Percentiles rank a stretch among this genome's conserved stretches.
Conservation (phyloP, 2,113 vertebrate species). For the Phaetusa simplex region DNA sequence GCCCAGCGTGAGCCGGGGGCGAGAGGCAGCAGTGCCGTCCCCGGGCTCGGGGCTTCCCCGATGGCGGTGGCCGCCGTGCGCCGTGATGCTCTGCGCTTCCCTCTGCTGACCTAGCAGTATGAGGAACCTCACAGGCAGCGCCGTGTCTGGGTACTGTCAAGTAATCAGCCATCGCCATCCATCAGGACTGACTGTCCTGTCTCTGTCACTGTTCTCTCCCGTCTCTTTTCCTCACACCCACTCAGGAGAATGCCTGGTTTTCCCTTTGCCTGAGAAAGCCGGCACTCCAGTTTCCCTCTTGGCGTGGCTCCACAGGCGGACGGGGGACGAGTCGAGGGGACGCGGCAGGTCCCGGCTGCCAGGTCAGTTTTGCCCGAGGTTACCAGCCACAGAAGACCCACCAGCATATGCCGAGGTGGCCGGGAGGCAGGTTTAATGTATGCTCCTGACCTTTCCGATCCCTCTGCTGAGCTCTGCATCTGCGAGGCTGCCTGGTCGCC, state of each 20-base stretch:
- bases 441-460: background rate
- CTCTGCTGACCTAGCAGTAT: background rate
- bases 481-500: background rate
- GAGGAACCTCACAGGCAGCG: background rate
- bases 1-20: background rate
- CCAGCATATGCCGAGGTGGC: background rate
- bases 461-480: background rate
- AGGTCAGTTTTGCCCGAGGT: background rate
- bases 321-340: background rate
- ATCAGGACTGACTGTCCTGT: rapidly evolving
- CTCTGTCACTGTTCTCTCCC: background rate
- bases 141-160: rapidly evolving
- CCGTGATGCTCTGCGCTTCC: too few relatives aligned
- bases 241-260: background rate
- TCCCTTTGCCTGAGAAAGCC: background rate
- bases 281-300: rapidly evolving
- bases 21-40: too few relatives aligned
- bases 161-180: rapidly evolving
- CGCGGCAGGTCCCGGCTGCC: background rate
- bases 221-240: background rate
- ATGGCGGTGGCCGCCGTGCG: too few relatives aligned
- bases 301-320: background rate
- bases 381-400: background rate
- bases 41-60: too few relatives aligned
- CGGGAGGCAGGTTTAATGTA: background rate